These are phyloP conservation scores for Metacarcinus magister DNA, from an alignment of 2,888 invertebrate species.

Conservation along the genomic window DNA sequence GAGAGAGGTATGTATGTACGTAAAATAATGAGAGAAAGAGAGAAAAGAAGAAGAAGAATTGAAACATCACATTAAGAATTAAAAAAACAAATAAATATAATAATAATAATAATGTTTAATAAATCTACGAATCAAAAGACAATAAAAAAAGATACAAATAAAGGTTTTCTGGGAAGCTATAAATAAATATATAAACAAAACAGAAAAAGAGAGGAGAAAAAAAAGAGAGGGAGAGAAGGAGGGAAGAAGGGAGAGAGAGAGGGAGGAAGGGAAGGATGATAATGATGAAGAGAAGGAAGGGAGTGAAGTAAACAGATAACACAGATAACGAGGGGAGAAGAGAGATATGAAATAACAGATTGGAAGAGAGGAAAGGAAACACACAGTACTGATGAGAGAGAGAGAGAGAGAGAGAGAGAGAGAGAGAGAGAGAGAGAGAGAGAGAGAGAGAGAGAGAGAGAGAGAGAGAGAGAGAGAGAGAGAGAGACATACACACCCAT, in stretches of 20 bases:
- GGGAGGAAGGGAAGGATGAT: not conserved
- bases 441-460: constrained; percentile 31
- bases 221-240: not conserved
- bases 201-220: no score
- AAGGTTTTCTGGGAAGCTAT: not conserved
- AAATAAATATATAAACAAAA: no score
- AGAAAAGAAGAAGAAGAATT: not conserved
- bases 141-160: no score
- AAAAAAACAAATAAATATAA: not conserved
- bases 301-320: not conserved
- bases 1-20: not conserved
- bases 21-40: not conserved
- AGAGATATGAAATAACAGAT: not conserved
- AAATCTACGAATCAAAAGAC: no score
- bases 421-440: not conserved
- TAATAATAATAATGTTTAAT: no score
- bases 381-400: not conserved
- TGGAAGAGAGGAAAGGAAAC: not conserved
- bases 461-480: constrained; percentile 33
- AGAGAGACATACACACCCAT: not conserved
- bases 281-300: not conserved
- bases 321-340: not conserved
- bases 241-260: not conserved
- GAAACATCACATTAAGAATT: not conserved
- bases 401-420: not conserved